Evolutionary conservation across 2,113 vertebrate species (phyloP).

Genomic region (Sardina pilchardus): DNA sequence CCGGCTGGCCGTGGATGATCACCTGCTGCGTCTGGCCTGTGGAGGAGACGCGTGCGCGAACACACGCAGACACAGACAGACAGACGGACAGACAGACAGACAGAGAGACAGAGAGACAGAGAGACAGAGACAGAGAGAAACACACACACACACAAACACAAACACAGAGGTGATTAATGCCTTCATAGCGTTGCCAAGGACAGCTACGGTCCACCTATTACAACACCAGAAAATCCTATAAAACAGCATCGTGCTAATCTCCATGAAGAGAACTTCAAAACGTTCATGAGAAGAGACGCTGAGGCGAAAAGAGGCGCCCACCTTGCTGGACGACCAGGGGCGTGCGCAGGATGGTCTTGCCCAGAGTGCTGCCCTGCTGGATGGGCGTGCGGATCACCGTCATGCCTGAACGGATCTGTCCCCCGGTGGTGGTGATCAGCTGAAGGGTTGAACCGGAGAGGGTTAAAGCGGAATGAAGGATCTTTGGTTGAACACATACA

Average conservation of each 20-base stretch:
- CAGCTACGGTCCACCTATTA: neutral
- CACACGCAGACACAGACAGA: conserved; percentile 4
- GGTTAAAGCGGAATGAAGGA: too few relatives aligned
- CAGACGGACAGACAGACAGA: conserved; percentile 43
- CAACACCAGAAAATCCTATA: neutral
- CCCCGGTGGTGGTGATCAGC: conserved; percentile 79
- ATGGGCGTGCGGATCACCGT: conserved; percentile 88
- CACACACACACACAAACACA: neutral
- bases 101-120: conserved; percentile 34
- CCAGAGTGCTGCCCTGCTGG: conserved; percentile 80
- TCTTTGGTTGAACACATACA: conserved; percentile 21
- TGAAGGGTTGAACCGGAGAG: conserved; percentile 53
- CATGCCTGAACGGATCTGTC: conserved; percentile 89
- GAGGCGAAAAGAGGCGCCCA: conserved; percentile 60
- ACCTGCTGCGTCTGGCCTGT: conserved; percentile 89
- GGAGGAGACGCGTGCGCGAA: neutral
- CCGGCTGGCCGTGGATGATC: conserved; percentile 89
- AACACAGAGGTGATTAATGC: neutral
- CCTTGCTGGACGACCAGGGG: conserved; percentile 93
- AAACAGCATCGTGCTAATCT: neutral
- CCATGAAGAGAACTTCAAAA: too few relatives aligned
- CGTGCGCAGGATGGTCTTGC: conserved; percentile 88
- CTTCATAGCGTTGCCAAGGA: neutral
- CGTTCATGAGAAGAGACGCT: neutral
- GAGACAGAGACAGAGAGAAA: neutral